Conservation (phyloP, 2,888 invertebrate species). For the Drosophila infuscata region DNA sequence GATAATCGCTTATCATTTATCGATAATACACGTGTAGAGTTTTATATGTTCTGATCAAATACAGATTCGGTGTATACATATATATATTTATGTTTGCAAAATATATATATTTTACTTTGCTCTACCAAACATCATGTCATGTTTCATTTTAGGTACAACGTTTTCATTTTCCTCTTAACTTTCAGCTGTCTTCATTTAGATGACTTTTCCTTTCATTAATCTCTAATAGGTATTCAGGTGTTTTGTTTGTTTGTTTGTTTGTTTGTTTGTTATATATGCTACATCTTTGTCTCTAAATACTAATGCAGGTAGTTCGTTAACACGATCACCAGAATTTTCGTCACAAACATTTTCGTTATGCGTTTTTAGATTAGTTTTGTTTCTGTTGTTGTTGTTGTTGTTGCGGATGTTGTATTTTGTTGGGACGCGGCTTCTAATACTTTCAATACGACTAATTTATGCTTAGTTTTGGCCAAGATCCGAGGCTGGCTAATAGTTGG, state of each 20-base stretch:
- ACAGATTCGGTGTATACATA: conserved; percentile 6
- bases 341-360: conserved; percentile 30
- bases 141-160: conserved; percentile 70
- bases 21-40: conserved; percentile 18
- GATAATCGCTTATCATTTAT: conserved; percentile 11
- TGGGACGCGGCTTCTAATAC: conserved; percentile 66
- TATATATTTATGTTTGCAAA: conserved; percentile 19
- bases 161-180: conserved; percentile 35
- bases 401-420: conserved; percentile 26
- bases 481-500: not conserved
- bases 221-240: conserved; percentile 56
- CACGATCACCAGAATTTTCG: conserved; percentile 63
- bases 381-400: conserved; percentile 12
- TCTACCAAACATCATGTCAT: conserved; percentile 45
- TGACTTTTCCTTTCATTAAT: conserved; percentile 6
- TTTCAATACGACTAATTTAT: conserved; percentile 63
- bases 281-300: conserved; percentile 61
- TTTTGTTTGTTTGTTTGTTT: conserved; percentile 18
- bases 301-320: conserved; percentile 78
- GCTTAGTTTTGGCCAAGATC: conserved; percentile 48
- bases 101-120: conserved; percentile 19
- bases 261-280: conserved; percentile 16
- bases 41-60: conserved; percentile 11
- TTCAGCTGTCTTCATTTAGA: conserved; percentile 25
- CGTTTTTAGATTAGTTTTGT: conserved; percentile 14